Conservation (phyloP, 2,797 vertebrate species). For the Eulemur mongoz region DNA sequence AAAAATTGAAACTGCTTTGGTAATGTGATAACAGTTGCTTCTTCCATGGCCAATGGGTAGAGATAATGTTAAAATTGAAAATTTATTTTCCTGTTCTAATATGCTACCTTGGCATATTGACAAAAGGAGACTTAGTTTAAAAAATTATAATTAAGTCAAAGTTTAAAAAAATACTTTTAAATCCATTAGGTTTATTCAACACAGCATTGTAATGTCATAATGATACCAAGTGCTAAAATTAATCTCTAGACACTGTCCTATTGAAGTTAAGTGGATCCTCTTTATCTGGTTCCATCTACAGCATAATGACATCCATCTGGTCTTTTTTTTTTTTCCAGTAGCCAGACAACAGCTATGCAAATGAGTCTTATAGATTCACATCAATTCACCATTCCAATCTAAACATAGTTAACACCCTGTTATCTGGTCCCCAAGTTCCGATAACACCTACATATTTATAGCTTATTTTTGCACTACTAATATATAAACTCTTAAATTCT, state of each 20-base stretch:
- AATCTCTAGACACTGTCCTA: not conserved
- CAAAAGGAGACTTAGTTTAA: not conserved
- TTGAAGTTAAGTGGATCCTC: not conserved
- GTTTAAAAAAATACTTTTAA: constrained; percentile 50
- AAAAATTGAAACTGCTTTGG: not conserved
- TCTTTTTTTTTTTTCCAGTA: not conserved
- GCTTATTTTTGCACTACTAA: not conserved
- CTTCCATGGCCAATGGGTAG: not conserved
- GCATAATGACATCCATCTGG: not conserved
- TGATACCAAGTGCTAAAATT: constrained; percentile 22
- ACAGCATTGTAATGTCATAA: not conserved
- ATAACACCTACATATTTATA: not conserved
- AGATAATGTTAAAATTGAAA: not conserved
- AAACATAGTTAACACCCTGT: not conserved
- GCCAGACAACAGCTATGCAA: not conserved
- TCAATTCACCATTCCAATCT: constrained; percentile 13
- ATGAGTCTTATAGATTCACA: not conserved
- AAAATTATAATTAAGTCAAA: constrained; percentile 39
- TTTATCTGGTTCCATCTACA: not conserved
- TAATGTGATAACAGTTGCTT: not conserved
- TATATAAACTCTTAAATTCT: not conserved
- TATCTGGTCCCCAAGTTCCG: not conserved
- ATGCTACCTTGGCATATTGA: not conserved
- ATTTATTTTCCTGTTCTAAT: not conserved
- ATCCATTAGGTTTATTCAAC: constrained; percentile 47